Base-by-base conservation (phyloP, 2,113 vertebrate genomes). In the Nothocercus julius region DNA sequence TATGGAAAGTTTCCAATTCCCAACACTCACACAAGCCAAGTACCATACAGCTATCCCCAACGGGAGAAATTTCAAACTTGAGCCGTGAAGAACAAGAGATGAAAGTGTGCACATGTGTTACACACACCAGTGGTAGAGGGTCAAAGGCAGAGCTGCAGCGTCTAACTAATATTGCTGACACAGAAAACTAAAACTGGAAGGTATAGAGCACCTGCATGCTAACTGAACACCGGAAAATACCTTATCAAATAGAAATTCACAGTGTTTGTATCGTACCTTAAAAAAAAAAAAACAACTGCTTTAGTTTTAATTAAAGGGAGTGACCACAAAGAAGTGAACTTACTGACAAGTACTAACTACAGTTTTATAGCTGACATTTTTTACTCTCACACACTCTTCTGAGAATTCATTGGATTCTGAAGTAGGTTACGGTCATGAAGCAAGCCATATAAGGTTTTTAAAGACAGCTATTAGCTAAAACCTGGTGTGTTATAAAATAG, bases 51-150 rank as follows among this genome's bases (percentile, higher is more conserved):
- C 49, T 87, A 49, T n/a, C 67, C 83, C 34, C 73, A 45, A 56
- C 25, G 69, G 61, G 58, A 40, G 18, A 64, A 64, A 14, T 47
- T 79, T n/a, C 42, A 20, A 47, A 80, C 56, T 70, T 8, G 13
- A 64, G 36, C 36, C 42, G 11, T 8, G 22, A 17, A 79, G 54
- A 53, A 20, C 11, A 64, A 67, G 42, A 44, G 6, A 79, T 32
- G 44, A 77, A 66, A 56, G 11, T 14, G 8, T 19, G 40, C 56
- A 28, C 38, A 73, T n/a, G 47, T 13, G 47, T 47, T 77, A 27
- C 0, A 2, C 34, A 51, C 70, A 66, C 1, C 6, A 38, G 0
- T 19, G 27, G 27, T 25, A 38, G 10, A 86, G 32, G 47, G 11
- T 53, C 24, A 68, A 51, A 79, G 62, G 56, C 54, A 83, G 62